These are phyloP conservation scores for Argya squamiceps DNA, from an alignment of 2,797 vertebrate species.

Conservation along the genomic window DNA sequence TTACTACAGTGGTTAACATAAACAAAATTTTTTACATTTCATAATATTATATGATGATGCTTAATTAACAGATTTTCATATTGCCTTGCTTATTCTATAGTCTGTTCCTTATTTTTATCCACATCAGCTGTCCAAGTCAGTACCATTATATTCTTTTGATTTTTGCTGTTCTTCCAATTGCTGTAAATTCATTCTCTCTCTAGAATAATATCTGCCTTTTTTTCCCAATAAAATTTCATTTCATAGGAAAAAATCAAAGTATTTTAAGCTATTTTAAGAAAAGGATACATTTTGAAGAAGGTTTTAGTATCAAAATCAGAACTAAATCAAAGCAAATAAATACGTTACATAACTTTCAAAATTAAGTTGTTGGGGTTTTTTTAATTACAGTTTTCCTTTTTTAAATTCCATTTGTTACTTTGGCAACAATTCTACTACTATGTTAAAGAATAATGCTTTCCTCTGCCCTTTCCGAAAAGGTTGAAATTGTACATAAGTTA, in stretches of 20 bases:
- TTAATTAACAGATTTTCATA: not conserved
- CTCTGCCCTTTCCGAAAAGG: not conserved
- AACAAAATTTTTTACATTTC: not conserved
- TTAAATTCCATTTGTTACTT: not conserved
- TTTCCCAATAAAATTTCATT: not conserved
- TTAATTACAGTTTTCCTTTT: not conserved
- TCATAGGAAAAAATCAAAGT: not conserved
- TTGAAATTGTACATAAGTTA: not conserved
- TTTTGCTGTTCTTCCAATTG: not conserved
- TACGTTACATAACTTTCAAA: not conserved
- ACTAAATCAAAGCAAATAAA: not conserved
- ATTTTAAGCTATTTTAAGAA: not conserved
- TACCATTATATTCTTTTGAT: not conserved
- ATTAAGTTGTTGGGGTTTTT: not conserved
- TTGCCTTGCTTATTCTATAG: not conserved
- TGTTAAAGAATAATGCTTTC: not conserved
- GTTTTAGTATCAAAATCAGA: not conserved
- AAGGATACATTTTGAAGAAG: not conserved
- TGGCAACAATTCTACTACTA: not conserved
- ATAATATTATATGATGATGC: not conserved
- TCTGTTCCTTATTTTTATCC: not conserved
- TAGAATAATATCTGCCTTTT: not conserved
- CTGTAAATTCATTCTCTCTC: not conserved
- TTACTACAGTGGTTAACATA: not conserved
- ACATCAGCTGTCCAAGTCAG: not conserved